Percentiles rank a stretch among this genome's conserved stretches.
These are phyloP conservation scores for Heteropelma amictum DNA, from an alignment of 2,888 invertebrate genomes.

Conservation along the genomic window DNA sequence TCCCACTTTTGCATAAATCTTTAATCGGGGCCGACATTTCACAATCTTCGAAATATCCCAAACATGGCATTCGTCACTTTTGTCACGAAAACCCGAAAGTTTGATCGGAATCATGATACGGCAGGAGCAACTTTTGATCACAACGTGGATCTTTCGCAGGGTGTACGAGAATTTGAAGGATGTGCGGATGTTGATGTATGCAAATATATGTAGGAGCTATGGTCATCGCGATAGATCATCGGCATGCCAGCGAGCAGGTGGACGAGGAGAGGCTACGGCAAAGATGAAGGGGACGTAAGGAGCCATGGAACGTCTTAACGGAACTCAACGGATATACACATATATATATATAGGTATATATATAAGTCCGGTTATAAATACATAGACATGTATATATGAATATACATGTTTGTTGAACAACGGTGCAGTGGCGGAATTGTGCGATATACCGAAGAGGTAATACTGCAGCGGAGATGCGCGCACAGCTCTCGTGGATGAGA, in stretches of 20 bases:
- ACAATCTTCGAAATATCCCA: too few species aligned
- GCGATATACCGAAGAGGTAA: neutral
- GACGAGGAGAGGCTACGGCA: slow-evolving; percentile 5
- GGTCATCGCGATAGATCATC: slow-evolving; percentile 49
- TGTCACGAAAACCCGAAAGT: too few species aligned
- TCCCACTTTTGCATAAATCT: too few species aligned
- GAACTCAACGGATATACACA: slow-evolving; percentile 1
- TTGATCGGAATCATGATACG: too few species aligned
- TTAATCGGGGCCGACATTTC: too few species aligned
- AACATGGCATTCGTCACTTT: too few species aligned
- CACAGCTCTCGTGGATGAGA: slow-evolving; percentile 11
- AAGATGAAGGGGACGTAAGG: slow-evolving; percentile 24
- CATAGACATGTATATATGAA: neutral
- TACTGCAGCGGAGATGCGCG: slow-evolving; percentile 39
- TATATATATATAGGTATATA: neutral
- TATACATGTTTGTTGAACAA: slow-evolving; percentile 8
- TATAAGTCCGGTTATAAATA: neutral
- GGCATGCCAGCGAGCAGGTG: slow-evolving; percentile 19
- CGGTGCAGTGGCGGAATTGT: slow-evolving; percentile 13
- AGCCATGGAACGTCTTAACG: slow-evolving; percentile 44
- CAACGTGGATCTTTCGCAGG: too few species aligned
- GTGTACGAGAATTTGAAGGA: neutral
- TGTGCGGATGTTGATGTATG: neutral
- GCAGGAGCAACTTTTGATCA: too few species aligned
- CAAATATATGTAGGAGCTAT: neutral